Evolutionary conservation across 2,797 vertebrate genomes (phyloP).

Genomic region (Xenops minutus): DNA sequence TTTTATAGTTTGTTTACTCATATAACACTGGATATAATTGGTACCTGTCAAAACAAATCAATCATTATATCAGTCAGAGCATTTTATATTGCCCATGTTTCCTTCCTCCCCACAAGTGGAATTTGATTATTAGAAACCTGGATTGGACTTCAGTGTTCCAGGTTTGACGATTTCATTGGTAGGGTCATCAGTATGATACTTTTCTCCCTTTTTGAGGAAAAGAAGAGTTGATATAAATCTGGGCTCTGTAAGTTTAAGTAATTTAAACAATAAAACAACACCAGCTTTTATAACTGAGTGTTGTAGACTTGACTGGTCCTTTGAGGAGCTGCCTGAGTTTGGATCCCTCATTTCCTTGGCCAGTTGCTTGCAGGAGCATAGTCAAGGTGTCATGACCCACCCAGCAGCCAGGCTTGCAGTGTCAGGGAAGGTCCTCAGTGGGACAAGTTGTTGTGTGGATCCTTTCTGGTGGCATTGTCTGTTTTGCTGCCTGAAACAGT

Average conservation of each 20-base stretch:
- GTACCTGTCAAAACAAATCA: conserved; percentile 45
- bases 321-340: neutral
- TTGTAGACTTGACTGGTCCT: neutral
- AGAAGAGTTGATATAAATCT: neutral
- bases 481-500: neutral
- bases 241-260: neutral
- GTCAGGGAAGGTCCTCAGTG: neutral
- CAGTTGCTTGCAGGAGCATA: fast-evolving
- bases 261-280: neutral
- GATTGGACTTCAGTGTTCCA: neutral
- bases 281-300: neutral
- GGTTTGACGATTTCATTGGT: neutral
- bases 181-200: neutral
- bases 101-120: neutral
- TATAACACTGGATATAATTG: neutral
- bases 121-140: neutral
- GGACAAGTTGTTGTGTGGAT: neutral
- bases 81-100: neutral
- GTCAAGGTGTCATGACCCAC: fast-evolving
- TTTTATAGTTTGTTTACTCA: neutral
- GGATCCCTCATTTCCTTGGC: neutral
- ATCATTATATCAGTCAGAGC: neutral
- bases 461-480: neutral
- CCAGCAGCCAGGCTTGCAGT: neutral
- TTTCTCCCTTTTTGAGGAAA: neutral